Evolutionary conservation across 2,797 vertebrate genomes (phyloP).

Genomic region (Chelidonichthys spinosus): DNA sequence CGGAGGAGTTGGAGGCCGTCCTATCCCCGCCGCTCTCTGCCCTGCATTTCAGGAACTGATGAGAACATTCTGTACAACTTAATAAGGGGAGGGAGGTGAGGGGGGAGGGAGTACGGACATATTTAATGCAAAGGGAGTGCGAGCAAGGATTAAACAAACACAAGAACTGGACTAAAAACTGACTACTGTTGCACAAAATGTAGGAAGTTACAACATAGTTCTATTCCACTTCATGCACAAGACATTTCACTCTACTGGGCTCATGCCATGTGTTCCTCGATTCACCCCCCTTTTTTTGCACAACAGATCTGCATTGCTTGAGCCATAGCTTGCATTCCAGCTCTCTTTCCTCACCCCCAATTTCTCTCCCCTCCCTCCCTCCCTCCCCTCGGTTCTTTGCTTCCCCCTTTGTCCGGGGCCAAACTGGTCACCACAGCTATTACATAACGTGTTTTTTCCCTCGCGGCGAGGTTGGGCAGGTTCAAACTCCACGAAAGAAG

Average conservation of each 20-base stretch:
- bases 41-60: constrained; percentile 69
- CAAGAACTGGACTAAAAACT: background rate
- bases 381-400: background rate
- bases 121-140: constrained; percentile 3
- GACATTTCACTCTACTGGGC: background rate
- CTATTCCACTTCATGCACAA: background rate
- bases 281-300: background rate
- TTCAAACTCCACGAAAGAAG: constrained; percentile 62
- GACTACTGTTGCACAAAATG: background rate
- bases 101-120: background rate
- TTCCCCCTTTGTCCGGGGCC: constrained; percentile 67
- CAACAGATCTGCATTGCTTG: constrained; percentile 19
- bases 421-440: constrained; percentile 55
- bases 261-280: background rate
- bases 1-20: constrained; percentile 56
- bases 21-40: constrained; percentile 50
- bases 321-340: constrained; percentile 50
- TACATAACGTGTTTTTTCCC: constrained; percentile 82
- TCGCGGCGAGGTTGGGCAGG: constrained; percentile 29
- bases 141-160: background rate
- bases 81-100: constrained; percentile 16
- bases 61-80: constrained; percentile 77
- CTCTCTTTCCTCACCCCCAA: constrained; percentile 37
- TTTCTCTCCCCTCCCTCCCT: constrained; percentile 27
- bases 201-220: constrained; percentile 19